Evolutionary conservation across 1,140 invertebrate genomes (phyloP).

Genomic region (roundworm (Caenorhabditis elegans)): WBcel235 BX284606.5:9544501-9545000

Average conservation of each 20-base stretch:
- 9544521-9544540: not conserved
- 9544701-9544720: not conserved
- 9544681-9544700: not conserved
- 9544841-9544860: conserved; percentile 16
- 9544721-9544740: not conserved
- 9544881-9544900: not conserved
- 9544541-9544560: not conserved
- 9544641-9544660: not conserved
- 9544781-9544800: not conserved
- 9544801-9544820: conserved; percentile 10
- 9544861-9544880: not conserved
- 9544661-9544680: not conserved
- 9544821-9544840: conserved; percentile 20
- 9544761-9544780: not conserved
- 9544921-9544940: not conserved
- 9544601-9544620: not conserved
- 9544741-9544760: not conserved
- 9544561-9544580: not conserved
- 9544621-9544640: not conserved
- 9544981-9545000: no score
- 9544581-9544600: not conserved
- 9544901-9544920: conserved; percentile 9
- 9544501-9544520: not conserved
- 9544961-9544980: not conserved
- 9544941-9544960: no score